Percentiles rank a stretch among this genome's conserved stretches.
phyloP scores from a whole-genome alignment of 2,888 invertebrate genomes.

The Lepidochitona cinerea region DNA sequence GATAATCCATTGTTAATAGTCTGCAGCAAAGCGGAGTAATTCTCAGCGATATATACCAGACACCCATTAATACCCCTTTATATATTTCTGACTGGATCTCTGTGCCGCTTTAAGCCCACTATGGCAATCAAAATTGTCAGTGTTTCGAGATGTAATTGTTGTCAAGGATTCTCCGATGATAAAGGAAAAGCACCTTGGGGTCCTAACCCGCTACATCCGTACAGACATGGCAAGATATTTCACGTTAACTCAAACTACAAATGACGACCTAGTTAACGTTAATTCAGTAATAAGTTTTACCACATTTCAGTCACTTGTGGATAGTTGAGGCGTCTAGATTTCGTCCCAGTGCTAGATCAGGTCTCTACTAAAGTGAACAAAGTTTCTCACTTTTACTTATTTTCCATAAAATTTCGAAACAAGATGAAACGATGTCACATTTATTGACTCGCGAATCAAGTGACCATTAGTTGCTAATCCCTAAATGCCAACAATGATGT shows the following conservation, averaged over 20 bases:
- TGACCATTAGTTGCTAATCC: too few species aligned
- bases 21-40: neutral
- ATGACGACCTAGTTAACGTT: neutral
- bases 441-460: too few species aligned
- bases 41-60: neutral
- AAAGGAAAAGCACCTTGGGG: neutral
- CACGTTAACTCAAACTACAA: neutral
- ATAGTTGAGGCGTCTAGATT: neutral
- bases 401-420: too few species aligned
- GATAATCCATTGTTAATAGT: neutral
- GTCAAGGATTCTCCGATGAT: neutral
- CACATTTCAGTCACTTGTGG: neutral
- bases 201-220: neutral
- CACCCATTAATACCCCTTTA: neutral
- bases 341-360: too few species aligned
- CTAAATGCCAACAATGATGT: too few species aligned
- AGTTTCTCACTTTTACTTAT: too few species aligned
- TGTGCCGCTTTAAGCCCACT: neutral
- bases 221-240: neutral
- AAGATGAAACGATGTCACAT: too few species aligned
- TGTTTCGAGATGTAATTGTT: neutral
- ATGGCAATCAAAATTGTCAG: constrained; percentile 4
- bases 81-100: neutral
- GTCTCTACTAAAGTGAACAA: too few species aligned
- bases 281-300: neutral